Evolutionary conservation across 2,797 vertebrate species (phyloP).

Genomic region (Zalophus californianus): DNA sequence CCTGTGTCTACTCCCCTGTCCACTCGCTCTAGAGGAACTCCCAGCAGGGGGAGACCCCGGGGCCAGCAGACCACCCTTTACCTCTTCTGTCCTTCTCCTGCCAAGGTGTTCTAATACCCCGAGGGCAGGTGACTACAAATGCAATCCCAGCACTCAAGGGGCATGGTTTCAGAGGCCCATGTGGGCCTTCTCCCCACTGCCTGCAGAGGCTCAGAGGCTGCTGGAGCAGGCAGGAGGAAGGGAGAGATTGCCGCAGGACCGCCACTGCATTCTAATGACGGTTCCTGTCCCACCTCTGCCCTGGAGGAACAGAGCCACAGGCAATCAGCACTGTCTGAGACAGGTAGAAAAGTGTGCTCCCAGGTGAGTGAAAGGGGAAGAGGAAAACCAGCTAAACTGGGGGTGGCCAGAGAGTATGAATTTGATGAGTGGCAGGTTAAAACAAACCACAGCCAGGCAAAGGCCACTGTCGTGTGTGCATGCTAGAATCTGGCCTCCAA

Average conservation of each 20-base stretch:
- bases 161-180: background rate
- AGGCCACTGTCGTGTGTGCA: background rate
- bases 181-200: too few relatives aligned
- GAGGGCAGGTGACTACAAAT: slow-evolving; percentile 14
- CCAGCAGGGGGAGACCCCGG: background rate
- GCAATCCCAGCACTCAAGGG: background rate
- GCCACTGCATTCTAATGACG: slow-evolving; percentile 66
- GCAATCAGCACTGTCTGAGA: slow-evolving; percentile 43
- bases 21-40: background rate
- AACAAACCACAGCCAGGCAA: background rate
- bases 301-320: slow-evolving; percentile 46
- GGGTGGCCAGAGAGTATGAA: background rate
- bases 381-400: background rate
- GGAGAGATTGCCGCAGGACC: background rate
- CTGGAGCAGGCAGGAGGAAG: slow-evolving; percentile 43
- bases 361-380: background rate
- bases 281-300: slow-evolving; percentile 41
- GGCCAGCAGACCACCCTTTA: background rate
- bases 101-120: slow-evolving; percentile 56
- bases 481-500: background rate
- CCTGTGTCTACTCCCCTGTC: rapidly evolving
- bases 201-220: background rate
- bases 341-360: slow-evolving; percentile 16
- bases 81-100: background rate
- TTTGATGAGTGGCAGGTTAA: slow-evolving; percentile 42